Evolutionary conservation across 2,888 invertebrate genomes (phyloP).

Genomic region (Polymixis flavicincta): DNA sequence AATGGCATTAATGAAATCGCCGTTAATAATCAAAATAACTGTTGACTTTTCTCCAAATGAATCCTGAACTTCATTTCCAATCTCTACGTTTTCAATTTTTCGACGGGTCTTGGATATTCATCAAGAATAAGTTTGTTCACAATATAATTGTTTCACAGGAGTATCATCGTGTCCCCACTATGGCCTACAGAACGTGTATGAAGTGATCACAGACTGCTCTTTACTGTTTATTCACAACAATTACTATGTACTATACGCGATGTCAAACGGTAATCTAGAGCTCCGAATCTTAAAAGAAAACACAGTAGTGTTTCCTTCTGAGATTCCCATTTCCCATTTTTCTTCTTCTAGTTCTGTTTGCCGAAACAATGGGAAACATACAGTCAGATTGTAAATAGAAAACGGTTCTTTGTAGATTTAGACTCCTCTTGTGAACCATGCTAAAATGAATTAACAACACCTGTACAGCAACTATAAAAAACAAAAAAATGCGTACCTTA

Average conservation of each 20-base stretch:
- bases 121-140: not conserved
- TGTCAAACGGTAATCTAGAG: not conserved
- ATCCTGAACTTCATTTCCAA: not conserved
- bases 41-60: not conserved
- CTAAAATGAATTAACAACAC: not conserved
- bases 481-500: not conserved
- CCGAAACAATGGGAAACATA: not conserved
- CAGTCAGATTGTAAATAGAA: not conserved
- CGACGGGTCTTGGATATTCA: not conserved
- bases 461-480: not conserved
- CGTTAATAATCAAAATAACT: not conserved
- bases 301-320: no score
- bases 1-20: not conserved
- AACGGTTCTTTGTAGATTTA: not conserved
- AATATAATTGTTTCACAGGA: constrained; percentile 52
- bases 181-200: constrained; percentile 61
- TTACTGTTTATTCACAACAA: constrained; percentile 62
- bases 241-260: constrained; percentile 11
- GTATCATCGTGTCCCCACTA: constrained; percentile 61
- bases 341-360: no score
- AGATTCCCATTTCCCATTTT: no score
- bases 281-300: not conserved
- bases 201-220: constrained; percentile 70
- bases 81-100: not conserved
- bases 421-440: not conserved